Base-by-base conservation (phyloP, 2,113 vertebrate genomes). In the Daboia siamensis region DNA sequence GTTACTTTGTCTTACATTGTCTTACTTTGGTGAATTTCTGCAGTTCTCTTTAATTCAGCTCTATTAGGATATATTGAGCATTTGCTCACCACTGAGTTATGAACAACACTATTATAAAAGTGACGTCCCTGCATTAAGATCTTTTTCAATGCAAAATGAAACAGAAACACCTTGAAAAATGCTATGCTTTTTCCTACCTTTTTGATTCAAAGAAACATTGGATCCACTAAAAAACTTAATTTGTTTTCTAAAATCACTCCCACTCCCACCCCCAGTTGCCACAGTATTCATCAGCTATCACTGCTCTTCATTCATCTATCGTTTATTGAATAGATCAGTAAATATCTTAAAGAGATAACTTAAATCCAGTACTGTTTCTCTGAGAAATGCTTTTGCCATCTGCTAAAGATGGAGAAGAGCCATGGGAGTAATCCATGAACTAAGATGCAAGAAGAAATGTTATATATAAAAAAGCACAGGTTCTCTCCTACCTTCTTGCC, bases 401-500 rank as follows among this genome's bases (percentile, higher is more conserved):
- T 26, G 10, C 29, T 84, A 55, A 84, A 57, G 33, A 57, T 23
- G 6, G n/a, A 9, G 12, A 15, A 12, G 15, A 57, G 5, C 9
- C 8, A 15, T 21, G 29, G 20, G 33, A 57, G 59, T 33, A 90
- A 89, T 56, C 87, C 33, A 64, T 39, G 29, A 26, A 26, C n/a
- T 86, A 48, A 85, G 23, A 86, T 64, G 61, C 44, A 93, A 44
- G 26, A 56, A 86, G 90, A 52, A 54, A 39, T 24, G 13, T 51
- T 80, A 10, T 44, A 23, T 10, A 51, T 9, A 51, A 51, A 44
- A 5, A 93, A 52, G 6, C 39, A 24, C 84, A 51, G 17, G 87
- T 33, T 64, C 57, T 90, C 91, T 86, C 97, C 97, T 98, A 99
- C 99, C 98, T 99, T 99, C 96, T 97, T 99, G 48, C 99, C 99